Base-by-base conservation (phyloP, 2,888 invertebrate species). In the Lobophora halterata region DNA sequence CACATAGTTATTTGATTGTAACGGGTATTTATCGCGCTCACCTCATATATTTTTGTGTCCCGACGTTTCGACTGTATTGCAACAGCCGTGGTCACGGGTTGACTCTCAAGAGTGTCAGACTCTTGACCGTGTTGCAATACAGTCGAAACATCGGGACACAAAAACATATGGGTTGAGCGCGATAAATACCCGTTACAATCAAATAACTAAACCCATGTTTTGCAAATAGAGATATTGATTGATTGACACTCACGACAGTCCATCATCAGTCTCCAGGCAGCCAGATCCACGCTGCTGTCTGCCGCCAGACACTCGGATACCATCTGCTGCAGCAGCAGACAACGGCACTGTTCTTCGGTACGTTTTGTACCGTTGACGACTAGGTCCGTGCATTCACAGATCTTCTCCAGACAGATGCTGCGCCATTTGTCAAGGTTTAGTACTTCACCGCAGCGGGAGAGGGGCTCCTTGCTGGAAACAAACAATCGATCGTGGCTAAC, bases 301-400 rank as follows among this genome's bases (percentile, higher is more conserved):
- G 88, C 86, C 0, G 92, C 90, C 39, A 93, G 80, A 52, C 96
- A 96, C 55, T 94, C 92, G 0, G 92, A 91, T 1, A 93, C 93
- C 57, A 93, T 92, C 48, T 89, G 88, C 58, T 93, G 91, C 34
- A 95, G 76, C 2, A 92, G 88, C 23, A 89, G 79, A 61, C 96
- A 96, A 49, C 92, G 89, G 67, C 95, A 96, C 51, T 78, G 56
- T 42, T 76, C 72, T 19, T 70, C 67, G 0, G 64, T 67, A 4
- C 58, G 53, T 35, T 59, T 69, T 6, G 75, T 74, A 28, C 88
- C 87, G 55, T 83, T 77, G 19, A 83, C 73, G n/a, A 82, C 67
- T 28, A 83, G 73, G 48, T 90, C 89, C 0, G 93, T 77, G 61
- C 96, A 96, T 32, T 90, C 89, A 68, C 95, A 96, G 24, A 93